Percentiles rank a stretch among this genome's conserved stretches.
Evolutionary conservation across 2,888 invertebrate species (phyloP).

Genomic region (Leptinotarsa peninsularis): DNA sequence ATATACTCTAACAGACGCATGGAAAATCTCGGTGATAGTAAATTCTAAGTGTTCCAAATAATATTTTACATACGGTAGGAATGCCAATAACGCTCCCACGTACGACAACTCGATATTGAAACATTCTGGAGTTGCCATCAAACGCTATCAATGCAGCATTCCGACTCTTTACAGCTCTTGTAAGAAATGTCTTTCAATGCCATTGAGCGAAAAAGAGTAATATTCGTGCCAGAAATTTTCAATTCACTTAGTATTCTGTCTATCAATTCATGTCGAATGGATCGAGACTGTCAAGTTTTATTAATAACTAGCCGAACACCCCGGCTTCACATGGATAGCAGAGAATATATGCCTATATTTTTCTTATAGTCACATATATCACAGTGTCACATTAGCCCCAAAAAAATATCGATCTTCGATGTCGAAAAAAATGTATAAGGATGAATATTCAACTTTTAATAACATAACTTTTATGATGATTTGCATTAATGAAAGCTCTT

Average conservation of each 20-base stretch:
- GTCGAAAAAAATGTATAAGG: too few species aligned
- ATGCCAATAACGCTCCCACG: slow-evolving; percentile 45
- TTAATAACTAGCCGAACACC: background rate
- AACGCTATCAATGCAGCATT: slow-evolving; percentile 2
- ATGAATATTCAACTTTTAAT: too few species aligned
- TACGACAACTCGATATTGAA: slow-evolving; percentile 47
- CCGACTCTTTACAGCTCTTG: slow-evolving; percentile 8
- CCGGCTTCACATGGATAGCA: too few species aligned
- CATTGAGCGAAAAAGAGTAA: background rate
- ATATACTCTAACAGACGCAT: background rate
- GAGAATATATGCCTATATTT: too few species aligned
- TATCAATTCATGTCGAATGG: background rate
- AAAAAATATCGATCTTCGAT: too few species aligned
- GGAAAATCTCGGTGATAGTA: slow-evolving; percentile 47
- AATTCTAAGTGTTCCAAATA: slow-evolving; percentile 52
- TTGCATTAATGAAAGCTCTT: too few species aligned
- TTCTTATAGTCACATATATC: too few species aligned
- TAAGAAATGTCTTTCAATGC: background rate
- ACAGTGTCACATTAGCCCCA: too few species aligned
- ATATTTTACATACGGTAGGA: slow-evolving; percentile 47
- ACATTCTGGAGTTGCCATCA: slow-evolving; percentile 33
- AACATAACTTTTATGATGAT: too few species aligned
- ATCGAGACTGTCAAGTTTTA: background rate
- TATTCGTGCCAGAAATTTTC: background rate
- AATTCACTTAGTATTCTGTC: background rate